Conservation (phyloP, 1,140 invertebrate genomes). For the Drosophila tropicalis region DNA sequence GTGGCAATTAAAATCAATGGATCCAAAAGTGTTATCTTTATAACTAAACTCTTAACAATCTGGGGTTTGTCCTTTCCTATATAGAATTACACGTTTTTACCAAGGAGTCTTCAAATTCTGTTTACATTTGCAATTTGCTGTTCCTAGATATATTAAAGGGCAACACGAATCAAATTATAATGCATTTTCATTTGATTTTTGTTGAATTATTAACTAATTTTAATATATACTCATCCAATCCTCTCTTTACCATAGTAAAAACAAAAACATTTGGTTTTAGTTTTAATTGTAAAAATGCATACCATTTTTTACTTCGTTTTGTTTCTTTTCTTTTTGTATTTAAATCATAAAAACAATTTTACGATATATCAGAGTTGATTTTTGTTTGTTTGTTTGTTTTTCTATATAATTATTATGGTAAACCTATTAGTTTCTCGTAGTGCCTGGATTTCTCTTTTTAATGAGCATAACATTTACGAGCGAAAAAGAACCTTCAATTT, state of each 20-base stretch:
- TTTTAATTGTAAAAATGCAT: conserved; percentile 64
- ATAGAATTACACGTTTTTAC: too few species aligned
- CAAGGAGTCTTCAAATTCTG: too few species aligned
- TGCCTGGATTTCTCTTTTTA: conserved; percentile 66
- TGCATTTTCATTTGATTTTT: too few species aligned
- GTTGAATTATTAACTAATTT: too few species aligned
- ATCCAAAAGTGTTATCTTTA: not conserved
- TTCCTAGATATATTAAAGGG: not conserved
- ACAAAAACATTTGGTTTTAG: conserved; percentile 45
- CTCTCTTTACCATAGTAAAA: not conserved
- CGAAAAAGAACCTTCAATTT: conserved; percentile 49
- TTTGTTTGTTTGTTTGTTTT: conserved; percentile 38
- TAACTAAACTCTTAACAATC: too few species aligned
- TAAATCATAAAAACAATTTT: conserved; percentile 82
- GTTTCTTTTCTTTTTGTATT: conserved; percentile 69
- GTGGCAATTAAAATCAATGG: too few species aligned
- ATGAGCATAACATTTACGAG: conserved; percentile 62
- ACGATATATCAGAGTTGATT: conserved; percentile 68
- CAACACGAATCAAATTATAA: too few species aligned
- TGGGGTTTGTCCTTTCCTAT: too few species aligned
- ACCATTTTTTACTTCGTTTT: conserved; percentile 51
- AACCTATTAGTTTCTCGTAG: conserved; percentile 77
- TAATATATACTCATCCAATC: too few species aligned
- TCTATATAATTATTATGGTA: conserved; percentile 69
- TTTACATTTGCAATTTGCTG: not conserved